These are phyloP conservation scores for Eilema depressum DNA, from an alignment of 2,888 invertebrate species.

Conservation along the genomic window DNA sequence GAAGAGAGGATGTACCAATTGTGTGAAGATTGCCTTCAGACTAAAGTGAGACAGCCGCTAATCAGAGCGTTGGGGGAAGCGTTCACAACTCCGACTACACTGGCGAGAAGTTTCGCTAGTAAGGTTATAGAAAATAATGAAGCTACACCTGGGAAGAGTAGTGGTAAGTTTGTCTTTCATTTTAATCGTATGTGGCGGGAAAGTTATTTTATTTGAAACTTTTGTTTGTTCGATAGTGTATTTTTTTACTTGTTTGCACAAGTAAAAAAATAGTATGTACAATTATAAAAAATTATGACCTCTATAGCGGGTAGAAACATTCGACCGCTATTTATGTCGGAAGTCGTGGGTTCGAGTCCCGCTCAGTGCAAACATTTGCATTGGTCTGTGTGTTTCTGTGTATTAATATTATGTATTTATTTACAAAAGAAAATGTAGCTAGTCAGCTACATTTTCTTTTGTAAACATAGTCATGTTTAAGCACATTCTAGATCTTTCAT, in stretches of 20 bases:
- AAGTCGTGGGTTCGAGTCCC: too few species aligned
- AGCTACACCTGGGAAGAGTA: conserved; percentile 53
- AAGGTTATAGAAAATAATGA: conserved; percentile 65
- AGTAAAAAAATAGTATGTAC: too few species aligned
- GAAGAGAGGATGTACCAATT: conserved; percentile 92
- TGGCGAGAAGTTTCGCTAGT: conserved; percentile 90
- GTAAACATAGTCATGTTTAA: not conserved
- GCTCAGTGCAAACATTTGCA: too few species aligned
- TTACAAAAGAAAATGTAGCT: not conserved
- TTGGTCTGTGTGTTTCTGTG: too few species aligned
- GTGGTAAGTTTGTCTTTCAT: conserved; percentile 63
- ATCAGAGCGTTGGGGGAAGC: conserved; percentile 93
- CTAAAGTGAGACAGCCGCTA: conserved; percentile 90
- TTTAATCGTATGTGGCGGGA: not conserved
- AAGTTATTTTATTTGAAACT: too few species aligned
- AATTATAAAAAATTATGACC: too few species aligned
- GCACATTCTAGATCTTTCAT: not conserved
- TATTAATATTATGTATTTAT: too few species aligned
- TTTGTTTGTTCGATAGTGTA: too few species aligned
- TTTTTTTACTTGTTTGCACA: too few species aligned
- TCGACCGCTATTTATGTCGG: not conserved
- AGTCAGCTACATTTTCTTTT: not conserved
- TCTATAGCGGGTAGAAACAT: too few species aligned
- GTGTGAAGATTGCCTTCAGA: conserved; percentile 91
- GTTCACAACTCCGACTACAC: conserved; percentile 88